A percentile compares a stretch with the other conserved stretches of the same genome.
phyloP scores from a whole-genome alignment of 2,888 invertebrate genomes.

The Platycheirus albimanus region DNA sequence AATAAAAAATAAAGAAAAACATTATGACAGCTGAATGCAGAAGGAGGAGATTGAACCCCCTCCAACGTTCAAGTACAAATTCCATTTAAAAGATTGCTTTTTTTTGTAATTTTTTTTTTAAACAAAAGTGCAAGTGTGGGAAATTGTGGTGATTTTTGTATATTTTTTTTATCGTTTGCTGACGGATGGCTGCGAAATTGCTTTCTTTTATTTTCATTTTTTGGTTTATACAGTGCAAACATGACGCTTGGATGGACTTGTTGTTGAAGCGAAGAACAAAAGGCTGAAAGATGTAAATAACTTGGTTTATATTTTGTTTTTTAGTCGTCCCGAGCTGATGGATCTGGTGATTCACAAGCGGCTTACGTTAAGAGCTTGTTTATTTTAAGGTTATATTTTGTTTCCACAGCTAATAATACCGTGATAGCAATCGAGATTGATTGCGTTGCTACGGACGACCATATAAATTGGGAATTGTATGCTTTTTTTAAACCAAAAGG shows the following conservation, averaged over 20 bases:
- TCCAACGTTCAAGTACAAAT: not conserved
- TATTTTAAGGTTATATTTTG: not conserved
- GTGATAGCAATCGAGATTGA: too few relatives aligned
- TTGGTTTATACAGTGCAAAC: not conserved
- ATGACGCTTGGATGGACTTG: slow-evolving; percentile 30
- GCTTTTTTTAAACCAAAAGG: too few relatives aligned
- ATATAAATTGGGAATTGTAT: too few relatives aligned
- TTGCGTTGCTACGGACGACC: too few relatives aligned
- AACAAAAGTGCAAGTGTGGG: slow-evolving; percentile 26
- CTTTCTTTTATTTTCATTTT: slow-evolving; percentile 27
- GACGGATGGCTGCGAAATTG: slow-evolving; percentile 48
- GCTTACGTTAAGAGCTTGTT: not conserved
- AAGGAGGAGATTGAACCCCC: not conserved
- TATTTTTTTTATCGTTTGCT: slow-evolving; percentile 37
- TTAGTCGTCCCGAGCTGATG: not conserved
- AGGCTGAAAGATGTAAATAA: not conserved
- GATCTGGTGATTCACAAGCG: not conserved
- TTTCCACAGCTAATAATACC: not conserved
- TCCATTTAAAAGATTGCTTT: slow-evolving; percentile 46
- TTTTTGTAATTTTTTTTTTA: slow-evolving; percentile 7
- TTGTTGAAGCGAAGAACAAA: slow-evolving; percentile 11
- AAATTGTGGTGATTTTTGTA: slow-evolving; percentile 29
- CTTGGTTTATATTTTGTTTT: not conserved
- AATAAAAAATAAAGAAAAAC: slow-evolving; percentile 37
- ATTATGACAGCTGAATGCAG: slow-evolving; percentile 55